Percentiles rank a stretch among this genome's conserved stretches.
Conservation (phyloP, 2,888 invertebrate genomes). For the Nymphalis polychloros region DNA sequence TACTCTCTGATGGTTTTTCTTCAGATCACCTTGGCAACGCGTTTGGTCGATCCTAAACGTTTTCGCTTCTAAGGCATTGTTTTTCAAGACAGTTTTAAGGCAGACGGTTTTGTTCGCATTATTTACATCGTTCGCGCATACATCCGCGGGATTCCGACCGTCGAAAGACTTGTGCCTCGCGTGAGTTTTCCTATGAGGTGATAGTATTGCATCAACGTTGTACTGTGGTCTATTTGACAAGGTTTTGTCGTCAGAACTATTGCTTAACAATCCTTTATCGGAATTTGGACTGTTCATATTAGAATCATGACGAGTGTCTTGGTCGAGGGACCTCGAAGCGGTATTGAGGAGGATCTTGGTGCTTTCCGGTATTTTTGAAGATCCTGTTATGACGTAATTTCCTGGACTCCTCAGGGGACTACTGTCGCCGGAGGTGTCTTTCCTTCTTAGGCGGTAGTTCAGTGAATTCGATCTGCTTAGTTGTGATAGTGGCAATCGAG, state of each 20-base stretch:
- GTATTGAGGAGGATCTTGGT: constrained; percentile 63
- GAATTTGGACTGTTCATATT: constrained; percentile 76
- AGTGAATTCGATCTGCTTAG: constrained; percentile 75
- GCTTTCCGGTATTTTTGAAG: constrained; percentile 62
- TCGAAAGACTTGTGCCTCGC: constrained; percentile 80
- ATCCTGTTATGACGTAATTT: constrained; percentile 75
- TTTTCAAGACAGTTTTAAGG: constrained; percentile 71
- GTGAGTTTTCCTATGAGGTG: constrained; percentile 78
- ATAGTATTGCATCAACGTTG: constrained; percentile 65
- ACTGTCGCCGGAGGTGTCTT: constrained; percentile 66
- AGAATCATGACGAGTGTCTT: constrained; percentile 59
- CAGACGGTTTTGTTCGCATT: constrained; percentile 65
- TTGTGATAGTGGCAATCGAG: constrained; percentile 73
- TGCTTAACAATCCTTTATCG: constrained; percentile 60
- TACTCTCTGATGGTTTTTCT: constrained; percentile 59
- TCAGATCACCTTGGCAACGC: constrained; percentile 64
- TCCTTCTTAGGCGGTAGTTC: constrained; percentile 71
- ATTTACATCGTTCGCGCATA: constrained; percentile 64
- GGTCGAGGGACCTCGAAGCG: constrained; percentile 70
- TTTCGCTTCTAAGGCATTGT: constrained; percentile 68
- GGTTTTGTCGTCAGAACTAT: constrained; percentile 77
- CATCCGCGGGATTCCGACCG: constrained; percentile 63
- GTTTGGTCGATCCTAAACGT: constrained; percentile 70
- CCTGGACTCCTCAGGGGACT: constrained; percentile 75
- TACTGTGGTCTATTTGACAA: constrained; percentile 67